Evolutionary conservation across 92 coral and sea anemone species (phyloP), one percentile per base, ranked within the genome.

Genomic region (Palythoa grandis): DNA sequence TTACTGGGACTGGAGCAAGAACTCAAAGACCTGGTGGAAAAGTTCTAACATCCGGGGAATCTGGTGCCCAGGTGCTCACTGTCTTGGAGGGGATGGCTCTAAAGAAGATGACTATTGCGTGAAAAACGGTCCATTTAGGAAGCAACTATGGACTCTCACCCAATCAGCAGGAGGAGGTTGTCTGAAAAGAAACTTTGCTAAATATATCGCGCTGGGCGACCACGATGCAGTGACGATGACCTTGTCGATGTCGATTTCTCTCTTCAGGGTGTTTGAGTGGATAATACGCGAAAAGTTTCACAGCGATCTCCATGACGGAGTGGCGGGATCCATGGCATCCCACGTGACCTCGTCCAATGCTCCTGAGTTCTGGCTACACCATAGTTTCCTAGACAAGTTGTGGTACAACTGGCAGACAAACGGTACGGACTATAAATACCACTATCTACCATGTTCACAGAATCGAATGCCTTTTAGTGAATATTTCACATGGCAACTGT

Each of bases 331-430:
- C 17, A 92, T 94, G 97, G 82, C 83, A 20, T 83, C 68, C 77
- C 92, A 92, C 83, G 58, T 52, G 37, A 76, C 93, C 7, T 75
- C 97, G 25, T 87, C 95, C 5, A 89, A 87, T 57, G 88, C 98
- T 13, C 98, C 98, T 0, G 98, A 96, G 89, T 93, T 96, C 75
- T 86, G 86, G 86, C 89, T 96, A 10, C 98, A 96, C 58, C 98
- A 96, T 69, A 78, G 93, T 70, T 96, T 96, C 76, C 76, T 96
- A 17, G 98, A 96, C 86, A 96, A 92, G 69, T 84, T 96, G 38
- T 96, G 98, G 98, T 66, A 86, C 77, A 83, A 88, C 76, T 94
- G 93, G 94, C 98, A 96, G 85, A 48, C 73, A 17, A 84, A 77
- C 74, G 88, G 93, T 0, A 73, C 79, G 15, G 66, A 61, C 37